phyloP scores from a whole-genome alignment of 2,797 vertebrate genomes.

The Anniella stebbinsi region DNA sequence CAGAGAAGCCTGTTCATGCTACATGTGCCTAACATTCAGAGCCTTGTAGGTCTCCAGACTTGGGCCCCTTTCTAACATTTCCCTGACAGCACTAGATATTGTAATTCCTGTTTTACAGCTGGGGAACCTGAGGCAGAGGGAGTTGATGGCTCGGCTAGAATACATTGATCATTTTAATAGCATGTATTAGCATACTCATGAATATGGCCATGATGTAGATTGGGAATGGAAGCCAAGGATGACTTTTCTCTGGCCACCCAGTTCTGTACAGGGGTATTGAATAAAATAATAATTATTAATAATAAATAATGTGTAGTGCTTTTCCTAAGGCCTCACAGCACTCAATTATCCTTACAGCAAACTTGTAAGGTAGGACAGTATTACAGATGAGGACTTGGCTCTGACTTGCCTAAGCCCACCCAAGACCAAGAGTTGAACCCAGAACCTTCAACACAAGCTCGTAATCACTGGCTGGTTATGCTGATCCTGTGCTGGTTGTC shows the following conservation, averaged over 20 bases:
- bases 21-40: not conserved
- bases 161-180: not conserved
- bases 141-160: not conserved
- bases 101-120: not conserved
- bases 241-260: not conserved
- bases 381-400: not conserved
- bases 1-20: not conserved
- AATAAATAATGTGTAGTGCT: not conserved
- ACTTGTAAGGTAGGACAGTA: not conserved
- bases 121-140: not conserved
- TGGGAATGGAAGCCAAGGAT: not conserved
- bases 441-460: not conserved
- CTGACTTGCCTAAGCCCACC: not conserved
- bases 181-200: not conserved
- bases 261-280: not conserved
- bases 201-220: not conserved
- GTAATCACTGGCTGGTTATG: not conserved
- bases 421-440: not conserved
- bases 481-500: not conserved
- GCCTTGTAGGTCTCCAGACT: not conserved
- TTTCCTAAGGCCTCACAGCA: not conserved
- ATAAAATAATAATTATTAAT: no score
- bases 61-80: not conserved
- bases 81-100: not conserved
- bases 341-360: not conserved